Evolutionary conservation across 2,797 vertebrate genomes (phyloP).

Genomic region (Gallinago solitaria): DNA sequence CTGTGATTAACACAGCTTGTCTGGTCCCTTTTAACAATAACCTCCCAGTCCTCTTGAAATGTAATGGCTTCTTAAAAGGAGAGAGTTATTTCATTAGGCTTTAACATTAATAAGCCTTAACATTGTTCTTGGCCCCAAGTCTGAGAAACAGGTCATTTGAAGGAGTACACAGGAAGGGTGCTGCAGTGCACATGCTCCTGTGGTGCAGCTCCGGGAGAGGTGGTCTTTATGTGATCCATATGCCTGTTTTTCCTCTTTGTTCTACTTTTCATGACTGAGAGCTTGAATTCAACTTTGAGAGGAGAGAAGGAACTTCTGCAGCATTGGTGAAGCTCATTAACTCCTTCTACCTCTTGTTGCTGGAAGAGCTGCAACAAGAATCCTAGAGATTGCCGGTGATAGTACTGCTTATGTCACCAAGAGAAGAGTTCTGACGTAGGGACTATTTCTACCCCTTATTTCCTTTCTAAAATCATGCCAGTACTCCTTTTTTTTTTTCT

Average conservation of each 20-base stretch:
- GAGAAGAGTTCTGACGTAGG: background rate
- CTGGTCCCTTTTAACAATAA: background rate
- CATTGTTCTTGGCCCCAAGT: background rate
- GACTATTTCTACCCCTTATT: background rate
- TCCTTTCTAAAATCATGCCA: background rate
- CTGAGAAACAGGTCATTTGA: background rate
- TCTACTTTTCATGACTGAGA: background rate
- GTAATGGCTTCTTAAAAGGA: conserved; percentile 14
- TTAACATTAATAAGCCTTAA: conserved; percentile 4
- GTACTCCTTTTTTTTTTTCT: background rate
- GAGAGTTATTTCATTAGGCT: background rate
- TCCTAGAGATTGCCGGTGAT: background rate
- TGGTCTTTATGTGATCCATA: background rate
- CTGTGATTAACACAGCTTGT: background rate
- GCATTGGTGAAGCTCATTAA: background rate
- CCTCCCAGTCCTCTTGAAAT: background rate
- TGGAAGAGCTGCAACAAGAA: background rate
- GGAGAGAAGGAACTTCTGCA: background rate
- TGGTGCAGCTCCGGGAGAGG: background rate
- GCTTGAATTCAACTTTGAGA: background rate
- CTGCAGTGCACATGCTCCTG: background rate
- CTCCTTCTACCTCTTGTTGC: background rate
- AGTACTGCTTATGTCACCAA: background rate
- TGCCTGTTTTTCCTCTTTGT: background rate
- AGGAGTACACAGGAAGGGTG: background rate